Conservation (phyloP, 2,113 vertebrate species). For the Tapirus terrestris region DNA sequence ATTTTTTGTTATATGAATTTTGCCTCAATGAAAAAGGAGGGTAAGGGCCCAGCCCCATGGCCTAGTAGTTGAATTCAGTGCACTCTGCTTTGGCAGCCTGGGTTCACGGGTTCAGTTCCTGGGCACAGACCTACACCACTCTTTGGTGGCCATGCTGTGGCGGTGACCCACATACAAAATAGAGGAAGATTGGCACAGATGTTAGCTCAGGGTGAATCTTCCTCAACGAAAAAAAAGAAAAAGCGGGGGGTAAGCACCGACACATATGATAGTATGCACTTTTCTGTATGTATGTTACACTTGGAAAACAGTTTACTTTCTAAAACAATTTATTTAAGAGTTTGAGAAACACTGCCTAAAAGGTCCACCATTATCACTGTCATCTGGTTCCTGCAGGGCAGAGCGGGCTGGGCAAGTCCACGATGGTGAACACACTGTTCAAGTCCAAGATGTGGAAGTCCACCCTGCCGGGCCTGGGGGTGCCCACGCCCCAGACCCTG, state of each 20-base stretch:
- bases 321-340: neutral
- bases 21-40: neutral
- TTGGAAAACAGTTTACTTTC: neutral
- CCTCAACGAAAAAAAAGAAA: too few relatives aligned
- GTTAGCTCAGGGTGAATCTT: too few relatives aligned
- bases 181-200: too few relatives aligned
- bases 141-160: too few relatives aligned
- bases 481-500: constrained; percentile 91
- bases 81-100: too few relatives aligned
- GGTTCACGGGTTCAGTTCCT: too few relatives aligned
- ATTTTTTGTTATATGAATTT: neutral
- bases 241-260: neutral
- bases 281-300: neutral
- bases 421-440: constrained; percentile 97
- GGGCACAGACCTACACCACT: too few relatives aligned
- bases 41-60: too few relatives aligned
- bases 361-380: fast-evolving
- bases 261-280: fast-evolving
- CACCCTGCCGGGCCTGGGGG: constrained; percentile 82
- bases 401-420: constrained; percentile 98
- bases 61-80: too few relatives aligned
- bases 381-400: constrained; percentile 88
- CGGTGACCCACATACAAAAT: too few relatives aligned
- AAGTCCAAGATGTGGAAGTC: constrained; percentile 96
- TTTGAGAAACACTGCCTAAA: neutral